Conservation (phyloP, 2,797 vertebrate genomes). For the Loris lydekkerianus region DNA sequence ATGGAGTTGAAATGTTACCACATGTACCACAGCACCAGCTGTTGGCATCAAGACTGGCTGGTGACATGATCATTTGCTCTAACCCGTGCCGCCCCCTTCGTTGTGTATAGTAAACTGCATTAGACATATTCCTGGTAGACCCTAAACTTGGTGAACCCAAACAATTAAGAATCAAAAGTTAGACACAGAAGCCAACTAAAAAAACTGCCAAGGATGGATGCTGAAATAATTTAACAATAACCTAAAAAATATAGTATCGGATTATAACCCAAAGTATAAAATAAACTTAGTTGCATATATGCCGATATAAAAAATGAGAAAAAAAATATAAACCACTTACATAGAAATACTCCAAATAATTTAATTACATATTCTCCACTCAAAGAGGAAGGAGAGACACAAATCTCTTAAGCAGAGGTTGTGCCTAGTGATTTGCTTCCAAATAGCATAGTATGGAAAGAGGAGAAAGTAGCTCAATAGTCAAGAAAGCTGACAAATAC, state of each 20-base stretch:
- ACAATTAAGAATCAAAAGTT: neutral
- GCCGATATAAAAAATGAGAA: neutral
- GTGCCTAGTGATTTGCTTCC: neutral
- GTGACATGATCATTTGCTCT: neutral
- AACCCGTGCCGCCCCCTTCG: rapidly evolving
- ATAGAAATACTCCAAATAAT: neutral
- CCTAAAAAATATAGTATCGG: neutral
- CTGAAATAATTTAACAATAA: neutral
- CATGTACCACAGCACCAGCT: neutral
- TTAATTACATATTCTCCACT: neutral
- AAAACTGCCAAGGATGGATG: neutral
- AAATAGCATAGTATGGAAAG: neutral
- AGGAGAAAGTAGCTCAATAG: too few species aligned
- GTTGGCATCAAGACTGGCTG: neutral
- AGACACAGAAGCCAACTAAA: neutral
- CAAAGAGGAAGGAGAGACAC: neutral
- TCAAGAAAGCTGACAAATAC: neutral
- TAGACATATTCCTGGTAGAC: rapidly evolving
- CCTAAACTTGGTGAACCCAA: neutral
- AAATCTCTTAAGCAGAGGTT: neutral
- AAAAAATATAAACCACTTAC: neutral
- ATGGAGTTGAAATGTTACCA: constrained; percentile 8
- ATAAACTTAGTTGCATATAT: neutral
- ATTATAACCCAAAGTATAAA: neutral
- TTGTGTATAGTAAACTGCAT: too few species aligned